Base-by-base conservation (phyloP, 1,140 invertebrate genomes). In the Zeugodacus cucurbitae region DNA sequence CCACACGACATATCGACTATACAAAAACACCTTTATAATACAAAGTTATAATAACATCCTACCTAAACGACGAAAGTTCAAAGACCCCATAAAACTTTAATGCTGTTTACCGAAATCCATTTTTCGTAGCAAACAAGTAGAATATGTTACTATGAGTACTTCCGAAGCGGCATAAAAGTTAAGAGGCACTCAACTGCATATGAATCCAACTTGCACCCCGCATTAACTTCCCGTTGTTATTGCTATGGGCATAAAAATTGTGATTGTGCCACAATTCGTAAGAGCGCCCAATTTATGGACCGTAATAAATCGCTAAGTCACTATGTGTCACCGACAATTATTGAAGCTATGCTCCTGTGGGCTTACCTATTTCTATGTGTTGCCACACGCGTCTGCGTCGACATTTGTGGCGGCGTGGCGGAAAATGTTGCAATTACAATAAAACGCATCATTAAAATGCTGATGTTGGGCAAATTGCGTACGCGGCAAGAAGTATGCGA, bases 371-470 rank as follows among this genome's bases (percentile, higher is more conserved):
- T 62, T 62, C n/a, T 54, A 54, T 54, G n/a, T 54, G 48, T 3
- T 32, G 3, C 32, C 32, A 14, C 67, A 5, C 62, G 62, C 6
- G 14, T 7, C 2, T 17, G 22, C 58, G 20, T 62, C 48, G 48
- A 17, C 14, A 17, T 67, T 29, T 32, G 17, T 22, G 67, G 32
- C 67, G 2, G 67, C 34, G 32, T 41, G 17, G 32, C 37, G 67
- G 67, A 41, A 74, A 74, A 74, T 74, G 14, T 74, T 74, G 34
- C 67, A 74, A 41, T 74, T 41, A 74, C 67, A 74, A 74, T 74
- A 74, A 74, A 74, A 74, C 20, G 67, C 67, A 37, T 37, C 67
- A 74, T 74, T 74, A 74, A 74, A 74, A 74, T 41, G 67, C 34
- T 74, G 34, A 37, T 74, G 34, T 41, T 67, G 29, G 67, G 29